Evolutionary conservation across 2,888 invertebrate genomes (phyloP).

Genomic region (Drosophila neotestacea): DNA sequence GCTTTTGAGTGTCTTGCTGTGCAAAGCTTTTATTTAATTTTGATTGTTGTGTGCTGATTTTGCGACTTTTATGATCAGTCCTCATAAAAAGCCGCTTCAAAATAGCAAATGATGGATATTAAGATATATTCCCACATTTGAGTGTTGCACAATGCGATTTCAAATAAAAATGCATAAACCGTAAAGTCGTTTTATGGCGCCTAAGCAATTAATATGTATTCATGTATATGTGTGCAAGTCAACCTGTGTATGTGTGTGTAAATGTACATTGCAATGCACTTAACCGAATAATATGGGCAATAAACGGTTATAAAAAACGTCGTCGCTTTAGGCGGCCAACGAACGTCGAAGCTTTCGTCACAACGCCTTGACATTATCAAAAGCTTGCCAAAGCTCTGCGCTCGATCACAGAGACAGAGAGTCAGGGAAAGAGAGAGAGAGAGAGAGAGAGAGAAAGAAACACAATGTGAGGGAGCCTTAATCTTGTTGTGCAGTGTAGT

Average conservation of each 20-base stretch:
- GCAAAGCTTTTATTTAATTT: neutral
- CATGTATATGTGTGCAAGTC: neutral
- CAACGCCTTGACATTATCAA: conserved; percentile 56
- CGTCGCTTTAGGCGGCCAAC: conserved; percentile 26
- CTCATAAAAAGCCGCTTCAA: conserved; percentile 20
- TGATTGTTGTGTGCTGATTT: neutral
- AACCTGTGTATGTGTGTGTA: conserved; percentile 14
- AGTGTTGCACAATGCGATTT: conserved; percentile 50
- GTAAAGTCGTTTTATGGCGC: conserved; percentile 51
- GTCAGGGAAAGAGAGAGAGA: neutral
- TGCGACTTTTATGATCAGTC: neutral
- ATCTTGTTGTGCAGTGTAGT: conserved; percentile 46
- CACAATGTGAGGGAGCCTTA: neutral
- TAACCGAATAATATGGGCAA: conserved; percentile 63
- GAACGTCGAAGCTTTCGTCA: conserved; percentile 49
- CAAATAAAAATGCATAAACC: conserved; percentile 21
- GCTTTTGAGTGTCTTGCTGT: neutral
- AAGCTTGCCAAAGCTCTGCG: conserved; percentile 43
- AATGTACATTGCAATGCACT: conserved; percentile 73
- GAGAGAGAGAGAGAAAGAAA: neutral
- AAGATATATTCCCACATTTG: conserved; percentile 42
- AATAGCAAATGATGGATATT: conserved; percentile 31
- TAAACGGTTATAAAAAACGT: conserved; percentile 50
- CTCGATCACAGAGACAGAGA: neutral
- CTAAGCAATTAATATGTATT: conserved; percentile 45